Conservation (phyloP, 2,888 invertebrate genomes). For the Ctenicera cuprea region DNA sequence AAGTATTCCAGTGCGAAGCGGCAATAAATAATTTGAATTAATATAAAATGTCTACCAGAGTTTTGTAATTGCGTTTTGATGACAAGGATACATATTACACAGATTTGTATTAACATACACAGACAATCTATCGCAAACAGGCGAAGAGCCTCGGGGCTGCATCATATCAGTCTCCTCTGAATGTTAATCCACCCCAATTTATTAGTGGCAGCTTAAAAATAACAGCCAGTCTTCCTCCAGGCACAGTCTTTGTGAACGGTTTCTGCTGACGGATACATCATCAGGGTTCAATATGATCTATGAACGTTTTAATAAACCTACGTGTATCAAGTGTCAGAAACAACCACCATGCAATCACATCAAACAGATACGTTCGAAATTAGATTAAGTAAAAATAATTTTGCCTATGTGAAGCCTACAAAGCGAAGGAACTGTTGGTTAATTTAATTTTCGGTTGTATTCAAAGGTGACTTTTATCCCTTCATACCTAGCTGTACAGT, state of each 20-base stretch:
- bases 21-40: slow-evolving; percentile 1
- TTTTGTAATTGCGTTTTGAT: slow-evolving; percentile 29
- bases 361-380: slow-evolving; percentile 55
- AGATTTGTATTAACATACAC: slow-evolving; percentile 47
- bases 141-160: slow-evolving; percentile 62
- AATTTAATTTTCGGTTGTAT: slow-evolving; percentile 17
- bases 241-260: slow-evolving; percentile 68
- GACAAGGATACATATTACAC: slow-evolving; percentile 42
- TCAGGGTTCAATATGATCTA: slow-evolving; percentile 67
- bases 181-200: slow-evolving; percentile 70
- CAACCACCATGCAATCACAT: slow-evolving; percentile 59
- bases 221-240: slow-evolving; percentile 66
- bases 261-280: slow-evolving; percentile 65
- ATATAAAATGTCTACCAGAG: slow-evolving; percentile 10
- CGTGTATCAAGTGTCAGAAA: slow-evolving; percentile 59
- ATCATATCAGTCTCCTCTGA: slow-evolving; percentile 68
- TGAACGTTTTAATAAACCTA: slow-evolving; percentile 70
- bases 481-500: background rate
- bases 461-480: slow-evolving; percentile 20
- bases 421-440: slow-evolving; percentile 33
- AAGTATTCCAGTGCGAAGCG: slow-evolving; percentile 2
- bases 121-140: slow-evolving; percentile 65
- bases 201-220: slow-evolving; percentile 72
- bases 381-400: slow-evolving; percentile 42
- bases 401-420: slow-evolving; percentile 25